Evolutionary conservation across 1,140 invertebrate species (phyloP).

Genomic region (Saccostrea echinata): DNA sequence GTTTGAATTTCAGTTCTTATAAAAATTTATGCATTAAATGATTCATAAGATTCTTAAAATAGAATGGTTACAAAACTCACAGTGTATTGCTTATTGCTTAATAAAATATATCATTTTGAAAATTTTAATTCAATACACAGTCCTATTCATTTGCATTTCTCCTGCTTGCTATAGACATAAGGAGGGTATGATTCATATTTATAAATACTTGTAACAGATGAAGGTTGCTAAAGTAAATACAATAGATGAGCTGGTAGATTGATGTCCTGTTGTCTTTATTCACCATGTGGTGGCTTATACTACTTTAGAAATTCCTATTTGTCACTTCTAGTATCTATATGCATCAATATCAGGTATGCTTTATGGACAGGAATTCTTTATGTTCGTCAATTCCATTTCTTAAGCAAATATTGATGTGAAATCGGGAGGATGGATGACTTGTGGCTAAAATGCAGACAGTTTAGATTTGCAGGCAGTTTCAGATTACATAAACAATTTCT

Average conservation of each 20-base stretch:
- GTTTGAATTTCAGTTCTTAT: too few species aligned
- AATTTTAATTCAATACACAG: too few species aligned
- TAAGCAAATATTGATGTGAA: neutral
- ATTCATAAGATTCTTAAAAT: too few species aligned
- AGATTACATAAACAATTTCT: too few species aligned
- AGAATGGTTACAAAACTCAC: too few species aligned
- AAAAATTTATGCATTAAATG: too few species aligned
- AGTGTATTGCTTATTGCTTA: too few species aligned
- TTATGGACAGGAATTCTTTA: neutral
- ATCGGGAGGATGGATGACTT: neutral
- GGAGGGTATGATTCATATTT: neutral
- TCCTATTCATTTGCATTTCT: too few species aligned
- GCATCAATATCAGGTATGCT: neutral
- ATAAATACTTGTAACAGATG: neutral
- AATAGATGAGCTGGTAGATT: neutral
- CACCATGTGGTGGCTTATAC: neutral
- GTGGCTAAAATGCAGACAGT: neutral
- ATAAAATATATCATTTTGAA: too few species aligned
- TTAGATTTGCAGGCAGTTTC: too few species aligned
- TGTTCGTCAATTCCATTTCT: neutral
- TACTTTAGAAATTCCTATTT: neutral
- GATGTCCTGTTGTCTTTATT: neutral
- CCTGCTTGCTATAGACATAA: too few species aligned
- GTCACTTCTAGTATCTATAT: slow-evolving; percentile 4
- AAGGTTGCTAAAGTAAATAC: neutral